Base-by-base conservation (phyloP, 2,888 invertebrate species). In the Pyrrhosoma nymphula region DNA sequence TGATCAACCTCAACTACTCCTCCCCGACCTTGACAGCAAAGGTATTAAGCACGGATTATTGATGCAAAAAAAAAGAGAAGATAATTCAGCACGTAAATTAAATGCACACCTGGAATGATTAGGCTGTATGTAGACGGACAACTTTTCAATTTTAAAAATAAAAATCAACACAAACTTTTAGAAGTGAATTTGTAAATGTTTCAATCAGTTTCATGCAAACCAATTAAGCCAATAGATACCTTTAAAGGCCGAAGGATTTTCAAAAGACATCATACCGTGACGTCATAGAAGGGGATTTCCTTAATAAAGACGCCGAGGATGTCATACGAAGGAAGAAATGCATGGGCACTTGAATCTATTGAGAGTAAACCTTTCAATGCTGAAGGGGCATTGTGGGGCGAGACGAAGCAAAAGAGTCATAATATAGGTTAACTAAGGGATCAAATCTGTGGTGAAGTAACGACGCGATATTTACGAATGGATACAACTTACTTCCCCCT, bases 271-370 rank as follows among this genome's bases (percentile, higher is more conserved):
- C 2, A 82, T 35, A 35, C 35, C 69, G 12, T 20, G 26, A 26
- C 69, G 69, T 69, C 69, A 82, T 18, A 82, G 14, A 35, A 30
- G 23, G 82, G 82, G 14, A 82, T 35, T 82, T 82, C 35, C 82
- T 82, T 35, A 82, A 82, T 82, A 82, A 35, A 82, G 82, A 82
- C 14, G 82, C 82, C 82, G 35, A 82, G 82, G 35, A 82, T 82
- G 18, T 82, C 82, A 82, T 16, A 16, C 35, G 12, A 16, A 18
- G 82, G 35, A 82, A 82, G 82, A 82, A 82, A 82, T 35, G 35
- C 82, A 82, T 82, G 82, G 82, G 82, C 35, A 82, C 30, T 82
- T 82, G 82, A 82, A 82, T 82, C 35, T 35, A 82, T 82, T 35
- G 16, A 35, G 10, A 82, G 82, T 82, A 35, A 82, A 35, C 82